Base-by-base conservation (phyloP, 2,113 vertebrate genomes). In the Hoplias malabaricus region DNA sequence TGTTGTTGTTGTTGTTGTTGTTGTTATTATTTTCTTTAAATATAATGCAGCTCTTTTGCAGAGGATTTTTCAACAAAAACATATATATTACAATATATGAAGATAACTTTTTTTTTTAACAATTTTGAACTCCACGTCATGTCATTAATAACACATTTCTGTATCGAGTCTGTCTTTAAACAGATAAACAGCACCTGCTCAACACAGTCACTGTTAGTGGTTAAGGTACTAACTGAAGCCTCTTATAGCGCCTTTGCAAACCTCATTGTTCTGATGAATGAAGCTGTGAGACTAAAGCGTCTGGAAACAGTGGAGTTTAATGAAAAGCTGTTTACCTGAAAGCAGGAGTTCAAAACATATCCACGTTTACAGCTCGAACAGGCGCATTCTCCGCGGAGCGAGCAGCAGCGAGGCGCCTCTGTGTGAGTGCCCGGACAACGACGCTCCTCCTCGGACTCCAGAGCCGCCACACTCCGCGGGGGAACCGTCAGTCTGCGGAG, bases 331-430 rank as follows among this genome's bases (percentile, higher is more conserved):
- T 25, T 9, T 89, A 93, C 92, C 92, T 91, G 83, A 88, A 88
- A 90, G 86, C 81, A 88, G 88, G 89, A 90, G 85, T 88, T 92
- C 90, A 91, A 81, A 69, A 70, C 77, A n/a, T 72, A 86, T 82
- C 85, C 83, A 84, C 78, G n/a, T 38, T 85, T 73, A 69, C 73
- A 77, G 82, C 82, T 87, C 85, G 82, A 85, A 84, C 92, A 91
- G 92, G 86, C 89, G n/a, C n/a, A n/a, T n/a, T n/a, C n/a, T n/a
- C 90, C 81, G 84, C 73, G 67, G 83, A 78, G 82, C 46, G 10
- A 88, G 82, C 87, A 89, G 87, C 90, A 90, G n/a, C 88, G 86
- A 84, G 86, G 87, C 21, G 63, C 19, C n/a, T n/a, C n/a, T n/a
- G n/a, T n/a, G n/a, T n/a, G n/a, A n/a, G n/a, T n/a, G n/a, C n/a